These are phyloP conservation scores for Malachius bipustulatus DNA, from an alignment of 2,888 invertebrate genomes.

Conservation along the genomic window DNA sequence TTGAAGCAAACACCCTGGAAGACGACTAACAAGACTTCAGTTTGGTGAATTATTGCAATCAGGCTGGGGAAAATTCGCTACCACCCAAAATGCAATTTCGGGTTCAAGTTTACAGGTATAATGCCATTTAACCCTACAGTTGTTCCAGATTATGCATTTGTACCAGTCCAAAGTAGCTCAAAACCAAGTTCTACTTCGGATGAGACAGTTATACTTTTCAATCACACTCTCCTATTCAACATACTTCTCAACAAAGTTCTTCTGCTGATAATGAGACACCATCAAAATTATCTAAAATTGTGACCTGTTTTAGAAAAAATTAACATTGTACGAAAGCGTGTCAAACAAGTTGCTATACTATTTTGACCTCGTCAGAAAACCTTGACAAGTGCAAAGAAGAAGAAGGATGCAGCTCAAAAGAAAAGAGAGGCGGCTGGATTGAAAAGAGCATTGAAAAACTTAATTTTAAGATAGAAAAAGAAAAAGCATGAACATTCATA, in stretches of 20 bases:
- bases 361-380: no score
- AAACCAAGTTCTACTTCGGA: slow-evolving; percentile 3
- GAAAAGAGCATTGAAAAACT: no score
- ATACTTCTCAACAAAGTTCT: slow-evolving; percentile 1
- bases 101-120: slow-evolving; percentile 3
- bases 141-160: slow-evolving; percentile 7
- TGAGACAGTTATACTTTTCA: slow-evolving; percentile 1
- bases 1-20: slow-evolving; percentile 14
- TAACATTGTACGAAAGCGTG: no score
- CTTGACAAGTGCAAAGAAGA: no score
- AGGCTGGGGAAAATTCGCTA: slow-evolving; percentile 13
- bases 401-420: no score
- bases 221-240: slow-evolving; percentile 2
- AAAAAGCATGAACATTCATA: no score
- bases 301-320: neutral
- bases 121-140: slow-evolving; percentile 16
- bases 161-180: slow-evolving; percentile 3
- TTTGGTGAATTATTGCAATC: slow-evolving; percentile 16
- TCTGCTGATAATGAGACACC: neutral
- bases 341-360: no score
- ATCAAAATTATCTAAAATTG: slow-evolving; percentile 1
- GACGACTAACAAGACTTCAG: slow-evolving; percentile 15
- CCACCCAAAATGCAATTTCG: slow-evolving; percentile 11
- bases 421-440: no score
- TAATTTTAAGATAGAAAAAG: no score